These are phyloP conservation scores for Spilarctia lutea DNA, from an alignment of 2,888 invertebrate genomes.

Conservation along the genomic window DNA sequence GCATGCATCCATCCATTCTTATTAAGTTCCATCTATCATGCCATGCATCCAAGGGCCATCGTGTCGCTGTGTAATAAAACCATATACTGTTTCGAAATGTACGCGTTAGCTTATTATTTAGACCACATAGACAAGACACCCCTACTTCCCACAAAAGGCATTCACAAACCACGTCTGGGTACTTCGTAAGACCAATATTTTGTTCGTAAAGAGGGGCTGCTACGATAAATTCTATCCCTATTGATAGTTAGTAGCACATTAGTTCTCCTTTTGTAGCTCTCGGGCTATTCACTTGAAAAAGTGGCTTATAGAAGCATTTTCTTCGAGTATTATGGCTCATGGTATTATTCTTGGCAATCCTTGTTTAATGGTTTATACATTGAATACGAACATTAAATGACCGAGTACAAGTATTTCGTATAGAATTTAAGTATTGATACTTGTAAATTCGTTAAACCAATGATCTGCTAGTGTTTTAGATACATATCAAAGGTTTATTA, in stretches of 20 bases:
- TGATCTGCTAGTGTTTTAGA: neutral
- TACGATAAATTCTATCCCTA: slow-evolving; percentile 81
- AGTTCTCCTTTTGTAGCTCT: slow-evolving; percentile 79
- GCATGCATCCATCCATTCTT: too few relatives aligned
- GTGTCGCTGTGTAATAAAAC: too few relatives aligned
- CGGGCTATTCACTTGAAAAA: slow-evolving; percentile 77
- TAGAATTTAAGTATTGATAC: neutral
- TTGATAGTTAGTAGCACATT: slow-evolving; percentile 84
- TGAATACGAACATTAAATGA: neutral
- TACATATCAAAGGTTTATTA: neutral
- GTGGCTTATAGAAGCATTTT: slow-evolving; percentile 66
- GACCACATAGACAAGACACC: slow-evolving; percentile 46
- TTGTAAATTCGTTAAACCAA: neutral
- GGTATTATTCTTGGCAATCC: slow-evolving; percentile 29
- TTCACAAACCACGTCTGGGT: slow-evolving; percentile 81
- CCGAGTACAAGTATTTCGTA: neutral
- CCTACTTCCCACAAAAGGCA: slow-evolving; percentile 73
- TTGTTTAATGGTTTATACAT: slow-evolving; percentile 23
- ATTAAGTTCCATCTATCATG: too few relatives aligned
- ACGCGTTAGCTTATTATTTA: slow-evolving; percentile 36
- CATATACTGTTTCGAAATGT: neutral
- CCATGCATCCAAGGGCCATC: too few relatives aligned
- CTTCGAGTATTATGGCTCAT: slow-evolving; percentile 56
- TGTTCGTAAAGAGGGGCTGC: slow-evolving; percentile 78
- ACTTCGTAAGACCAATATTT: slow-evolving; percentile 85